Evolutionary conservation across 1,140 invertebrate species (phyloP).

Genomic region (Zelostemma sp.): DNA sequence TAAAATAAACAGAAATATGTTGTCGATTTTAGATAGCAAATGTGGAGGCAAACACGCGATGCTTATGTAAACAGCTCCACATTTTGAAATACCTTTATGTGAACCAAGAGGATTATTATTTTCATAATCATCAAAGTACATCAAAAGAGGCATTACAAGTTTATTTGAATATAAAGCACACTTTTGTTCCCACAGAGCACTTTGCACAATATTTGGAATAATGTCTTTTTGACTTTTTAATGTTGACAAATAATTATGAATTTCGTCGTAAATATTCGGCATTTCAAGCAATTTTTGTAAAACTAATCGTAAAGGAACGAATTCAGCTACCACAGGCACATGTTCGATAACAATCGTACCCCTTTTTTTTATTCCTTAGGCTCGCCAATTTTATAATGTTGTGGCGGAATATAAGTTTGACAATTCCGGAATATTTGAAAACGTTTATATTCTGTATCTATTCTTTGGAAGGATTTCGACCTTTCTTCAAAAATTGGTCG

Average conservation of each 20-base stretch:
- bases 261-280: neutral
- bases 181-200: slow-evolving; percentile 39
- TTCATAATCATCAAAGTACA: slow-evolving; percentile 33
- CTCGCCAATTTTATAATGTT: neutral
- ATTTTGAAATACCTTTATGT: slow-evolving; percentile 43
- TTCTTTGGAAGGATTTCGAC: neutral
- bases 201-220: slow-evolving; percentile 21
- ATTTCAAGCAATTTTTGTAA: neutral
- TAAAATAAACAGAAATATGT: slow-evolving; percentile 2
- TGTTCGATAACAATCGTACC: neutral
- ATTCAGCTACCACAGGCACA: neutral
- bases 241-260: neutral
- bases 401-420: slow-evolving; percentile 7
- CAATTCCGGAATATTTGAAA: neutral
- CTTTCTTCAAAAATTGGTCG: slow-evolving; percentile 10
- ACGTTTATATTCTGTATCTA: slow-evolving; percentile 8
- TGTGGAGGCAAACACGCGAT: slow-evolving; percentile 45
- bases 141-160: slow-evolving; percentile 47
- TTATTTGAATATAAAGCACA: slow-evolving; percentile 16
- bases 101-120: too few relatives aligned
- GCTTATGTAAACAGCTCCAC: slow-evolving; percentile 47
- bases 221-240: neutral
- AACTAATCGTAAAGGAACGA: neutral
- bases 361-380: neutral
- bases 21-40: slow-evolving; percentile 13